phyloP scores from a whole-genome alignment of 2,888 invertebrate genomes.

The Pristionchus maxplancki region DNA sequence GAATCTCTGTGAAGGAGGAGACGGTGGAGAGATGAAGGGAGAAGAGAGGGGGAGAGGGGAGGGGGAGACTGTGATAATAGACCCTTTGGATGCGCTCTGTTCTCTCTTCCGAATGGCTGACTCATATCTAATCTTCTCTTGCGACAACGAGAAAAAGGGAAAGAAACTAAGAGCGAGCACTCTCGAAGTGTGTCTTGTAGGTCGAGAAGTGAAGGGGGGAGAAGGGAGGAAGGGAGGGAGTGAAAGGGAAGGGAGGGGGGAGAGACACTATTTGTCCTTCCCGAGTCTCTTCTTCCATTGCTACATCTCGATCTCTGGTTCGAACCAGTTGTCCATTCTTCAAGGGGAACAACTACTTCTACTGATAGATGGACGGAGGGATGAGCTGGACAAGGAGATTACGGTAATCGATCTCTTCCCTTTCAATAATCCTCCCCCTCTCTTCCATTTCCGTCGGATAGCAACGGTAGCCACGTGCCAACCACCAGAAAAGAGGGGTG shows the following conservation, averaged over 20 bases:
- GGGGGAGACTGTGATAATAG: not conserved
- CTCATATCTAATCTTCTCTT: not conserved
- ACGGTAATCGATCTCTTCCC: not conserved
- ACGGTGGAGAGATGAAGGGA: not conserved
- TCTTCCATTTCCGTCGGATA: not conserved
- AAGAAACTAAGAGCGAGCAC: conserved; percentile 11
- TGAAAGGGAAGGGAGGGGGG: not conserved
- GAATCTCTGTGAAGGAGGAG: not conserved
- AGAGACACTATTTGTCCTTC: conserved; percentile 23
- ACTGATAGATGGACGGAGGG: not conserved
- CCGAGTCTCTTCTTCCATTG: not conserved
- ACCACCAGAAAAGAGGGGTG: not conserved
- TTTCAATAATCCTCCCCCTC: not conserved
- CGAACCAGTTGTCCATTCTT: conserved; percentile 14
- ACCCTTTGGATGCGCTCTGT: not conserved
- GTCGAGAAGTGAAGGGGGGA: not conserved
- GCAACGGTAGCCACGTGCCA: conserved; percentile 4
- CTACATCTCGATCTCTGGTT: conserved; percentile 15
- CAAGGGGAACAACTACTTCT: not conserved
- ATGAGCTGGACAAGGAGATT: not conserved
- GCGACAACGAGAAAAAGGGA: not conserved
- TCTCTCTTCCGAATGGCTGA: not conserved
- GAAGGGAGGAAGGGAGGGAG: not conserved
- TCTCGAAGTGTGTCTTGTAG: conserved; percentile 6
- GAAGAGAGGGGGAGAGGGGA: not conserved